Evolutionary conservation across 2,797 vertebrate genomes (phyloP).

Genomic region (Australoheros facetus): DNA sequence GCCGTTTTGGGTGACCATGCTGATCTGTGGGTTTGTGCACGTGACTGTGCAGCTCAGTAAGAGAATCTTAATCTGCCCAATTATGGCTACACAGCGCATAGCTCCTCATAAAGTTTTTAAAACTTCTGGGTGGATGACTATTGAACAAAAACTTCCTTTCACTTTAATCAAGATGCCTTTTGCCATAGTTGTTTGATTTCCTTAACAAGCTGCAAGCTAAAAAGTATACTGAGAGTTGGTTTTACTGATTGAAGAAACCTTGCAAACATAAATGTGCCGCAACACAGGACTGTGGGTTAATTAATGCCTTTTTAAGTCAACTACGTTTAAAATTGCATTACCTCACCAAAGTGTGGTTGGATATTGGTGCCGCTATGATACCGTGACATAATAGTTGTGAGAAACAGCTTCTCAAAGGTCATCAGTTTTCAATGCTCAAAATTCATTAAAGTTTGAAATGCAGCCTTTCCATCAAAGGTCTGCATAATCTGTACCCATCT

Average conservation of each 20-base stretch:
- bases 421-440: neutral
- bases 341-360: neutral
- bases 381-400: fast-evolving
- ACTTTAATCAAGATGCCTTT: neutral
- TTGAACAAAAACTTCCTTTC: conserved; percentile 22
- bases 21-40: conserved; percentile 54
- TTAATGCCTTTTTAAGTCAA: neutral
- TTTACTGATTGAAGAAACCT: neutral
- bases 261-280: neutral
- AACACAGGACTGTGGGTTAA: neutral
- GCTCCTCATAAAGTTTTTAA: conserved; percentile 17
- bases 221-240: neutral
- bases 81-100: conserved; percentile 23
- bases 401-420: neutral
- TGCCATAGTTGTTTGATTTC: neutral
- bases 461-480: neutral
- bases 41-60: conserved; percentile 25
- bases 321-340: neutral
- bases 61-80: conserved; percentile 48
- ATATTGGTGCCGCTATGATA: neutral
- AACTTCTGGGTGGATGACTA: neutral
- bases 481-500: neutral
- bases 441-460: neutral
- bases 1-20: conserved; percentile 73
- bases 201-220: neutral